Percentiles rank a stretch among this genome's conserved stretches.
These are phyloP conservation scores for Ichneumoninae sp. DNA, from an alignment of 2,888 invertebrate species.

Conservation along the genomic window DNA sequence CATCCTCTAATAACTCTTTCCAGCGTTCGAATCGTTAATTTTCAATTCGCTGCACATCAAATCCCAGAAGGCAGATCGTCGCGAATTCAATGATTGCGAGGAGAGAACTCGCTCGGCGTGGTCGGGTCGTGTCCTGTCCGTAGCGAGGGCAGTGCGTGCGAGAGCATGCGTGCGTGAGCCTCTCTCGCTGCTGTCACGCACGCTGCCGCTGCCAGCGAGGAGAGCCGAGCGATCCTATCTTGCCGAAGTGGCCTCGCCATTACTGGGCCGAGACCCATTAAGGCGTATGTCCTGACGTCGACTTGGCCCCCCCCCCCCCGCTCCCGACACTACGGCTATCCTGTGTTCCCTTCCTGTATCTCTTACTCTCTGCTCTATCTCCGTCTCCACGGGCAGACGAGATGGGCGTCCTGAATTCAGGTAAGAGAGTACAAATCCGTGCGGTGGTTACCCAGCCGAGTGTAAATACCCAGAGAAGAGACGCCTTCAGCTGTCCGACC, in stretches of 20 bases:
- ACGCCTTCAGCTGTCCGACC: neutral
- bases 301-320: neutral
- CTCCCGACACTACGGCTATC: neutral
- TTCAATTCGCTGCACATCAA: slow-evolving; percentile 19
- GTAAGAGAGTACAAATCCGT: slow-evolving; percentile 37
- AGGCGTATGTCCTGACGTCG: slow-evolving; percentile 19
- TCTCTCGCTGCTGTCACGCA: slow-evolving; percentile 75
- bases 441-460: slow-evolving; percentile 42
- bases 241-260: slow-evolving; percentile 76
- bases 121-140: slow-evolving; percentile 3
- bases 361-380: slow-evolving; percentile 9
- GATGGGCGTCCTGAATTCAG: slow-evolving; percentile 28
- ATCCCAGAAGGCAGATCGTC: slow-evolving; percentile 11
- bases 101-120: slow-evolving; percentile 13
- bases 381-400: neutral
- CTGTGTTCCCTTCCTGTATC: slow-evolving; percentile 1
- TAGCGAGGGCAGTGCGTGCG: slow-evolving; percentile 60
- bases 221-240: slow-evolving; percentile 74
- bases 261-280: slow-evolving; percentile 66
- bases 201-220: slow-evolving; percentile 62
- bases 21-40: slow-evolving; percentile 10
- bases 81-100: slow-evolving; percentile 13
- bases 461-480: slow-evolving; percentile 43
- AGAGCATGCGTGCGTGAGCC: slow-evolving; percentile 64
- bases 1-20: slow-evolving; percentile 14